Percentiles rank a stretch among this genome's conserved stretches.
Conservation (phyloP, 2,888 invertebrate genomes). For the Allophyes oxyacanthae region DNA sequence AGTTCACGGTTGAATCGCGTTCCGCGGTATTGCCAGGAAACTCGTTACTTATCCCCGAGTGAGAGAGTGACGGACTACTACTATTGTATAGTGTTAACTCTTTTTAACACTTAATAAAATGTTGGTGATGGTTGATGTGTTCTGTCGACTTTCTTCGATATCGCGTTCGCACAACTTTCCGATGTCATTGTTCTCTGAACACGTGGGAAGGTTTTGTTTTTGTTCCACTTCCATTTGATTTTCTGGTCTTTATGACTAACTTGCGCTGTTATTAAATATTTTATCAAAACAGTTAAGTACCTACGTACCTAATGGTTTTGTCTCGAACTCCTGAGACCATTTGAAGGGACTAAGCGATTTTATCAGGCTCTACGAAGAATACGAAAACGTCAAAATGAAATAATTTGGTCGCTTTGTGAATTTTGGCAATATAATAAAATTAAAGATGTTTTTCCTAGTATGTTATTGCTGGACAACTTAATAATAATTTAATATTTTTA, state of each 20-base stretch:
- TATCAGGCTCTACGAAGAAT: too few relatives aligned
- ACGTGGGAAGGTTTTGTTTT: constrained; percentile 73
- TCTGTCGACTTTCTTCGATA: constrained; percentile 75
- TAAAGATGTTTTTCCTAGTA: background rate
- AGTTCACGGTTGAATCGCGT: constrained; percentile 77
- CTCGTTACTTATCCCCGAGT: constrained; percentile 64
- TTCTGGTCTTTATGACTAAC: constrained; percentile 40
- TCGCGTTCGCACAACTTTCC: constrained; percentile 82
- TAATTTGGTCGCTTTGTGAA: background rate
- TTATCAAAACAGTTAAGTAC: constrained; percentile 11
- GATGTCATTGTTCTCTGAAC: constrained; percentile 75
- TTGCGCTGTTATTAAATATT: constrained; percentile 28
- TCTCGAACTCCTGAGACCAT: background rate
- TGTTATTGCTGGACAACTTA: background rate
- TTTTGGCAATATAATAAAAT: too few relatives aligned
- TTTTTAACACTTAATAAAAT: constrained; percentile 56
- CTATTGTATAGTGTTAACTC: constrained; percentile 52
- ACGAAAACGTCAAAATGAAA: too few relatives aligned
- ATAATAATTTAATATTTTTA: too few relatives aligned
- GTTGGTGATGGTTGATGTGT: constrained; percentile 49
- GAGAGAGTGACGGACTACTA: constrained; percentile 46
- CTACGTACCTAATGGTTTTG: constrained; percentile 8
- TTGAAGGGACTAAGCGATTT: too few relatives aligned
- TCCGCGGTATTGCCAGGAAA: constrained; percentile 72
- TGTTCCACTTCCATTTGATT: constrained; percentile 57